These are phyloP conservation scores for Diplolepis rosae DNA, from an alignment of 2,888 invertebrate species.

Conservation along the genomic window DNA sequence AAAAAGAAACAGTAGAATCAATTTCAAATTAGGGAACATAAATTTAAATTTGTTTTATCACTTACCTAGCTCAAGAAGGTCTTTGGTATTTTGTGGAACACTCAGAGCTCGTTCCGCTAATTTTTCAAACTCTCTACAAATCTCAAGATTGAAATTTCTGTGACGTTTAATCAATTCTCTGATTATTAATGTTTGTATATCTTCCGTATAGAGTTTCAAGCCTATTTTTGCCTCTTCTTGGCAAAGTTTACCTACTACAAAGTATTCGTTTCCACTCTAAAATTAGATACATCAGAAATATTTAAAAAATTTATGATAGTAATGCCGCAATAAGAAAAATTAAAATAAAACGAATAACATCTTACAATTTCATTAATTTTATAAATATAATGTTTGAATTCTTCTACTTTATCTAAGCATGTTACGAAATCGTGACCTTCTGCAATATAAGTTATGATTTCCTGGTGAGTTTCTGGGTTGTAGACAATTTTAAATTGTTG, in stretches of 20 bases:
- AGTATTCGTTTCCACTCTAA: slow-evolving; percentile 80
- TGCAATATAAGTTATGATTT: slow-evolving; percentile 74
- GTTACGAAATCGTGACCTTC: slow-evolving; percentile 73
- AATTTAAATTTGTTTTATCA: neutral
- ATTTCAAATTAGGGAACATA: neutral
- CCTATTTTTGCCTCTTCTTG: slow-evolving; percentile 80
- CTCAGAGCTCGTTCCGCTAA: slow-evolving; percentile 80
- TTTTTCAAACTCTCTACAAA: slow-evolving; percentile 83
- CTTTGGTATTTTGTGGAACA: slow-evolving; percentile 86
- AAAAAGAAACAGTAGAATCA: neutral
- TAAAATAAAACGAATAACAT: neutral
- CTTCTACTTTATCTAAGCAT: slow-evolving; percentile 57
- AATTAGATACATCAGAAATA: slow-evolving; percentile 4
- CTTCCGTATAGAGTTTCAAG: slow-evolving; percentile 77
- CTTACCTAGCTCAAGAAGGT: slow-evolving; percentile 80
- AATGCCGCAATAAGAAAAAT: neutral
- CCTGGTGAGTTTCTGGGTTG: slow-evolving; percentile 74
- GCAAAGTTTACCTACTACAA: slow-evolving; percentile 79
- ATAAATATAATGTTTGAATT: slow-evolving; percentile 57
- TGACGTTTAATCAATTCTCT: slow-evolving; percentile 79
- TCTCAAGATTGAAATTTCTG: slow-evolving; percentile 80
- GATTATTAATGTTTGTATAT: slow-evolving; percentile 77
- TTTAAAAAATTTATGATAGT: neutral
- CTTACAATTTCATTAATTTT: slow-evolving; percentile 64
- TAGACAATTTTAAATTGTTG: slow-evolving; percentile 78